Conservation (phyloP, 92 coral and sea anemone genomes). For the Paragorgia papillata region DNA sequence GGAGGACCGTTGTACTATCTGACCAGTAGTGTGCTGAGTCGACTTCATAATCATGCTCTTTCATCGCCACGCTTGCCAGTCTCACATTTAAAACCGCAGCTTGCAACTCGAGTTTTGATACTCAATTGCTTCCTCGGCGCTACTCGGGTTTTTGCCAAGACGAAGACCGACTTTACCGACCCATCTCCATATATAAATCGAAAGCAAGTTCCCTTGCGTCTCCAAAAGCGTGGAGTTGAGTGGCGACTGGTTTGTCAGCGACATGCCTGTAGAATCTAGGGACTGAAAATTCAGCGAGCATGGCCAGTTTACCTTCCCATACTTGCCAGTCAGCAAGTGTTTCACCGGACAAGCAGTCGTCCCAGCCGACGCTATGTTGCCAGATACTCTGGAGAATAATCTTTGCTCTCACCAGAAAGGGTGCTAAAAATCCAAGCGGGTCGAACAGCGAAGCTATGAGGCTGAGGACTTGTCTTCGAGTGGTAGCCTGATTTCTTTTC, state of each 20-base stretch:
- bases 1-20: conserved; percentile 47
- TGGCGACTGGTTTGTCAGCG: background rate
- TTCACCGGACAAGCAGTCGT: conserved; percentile 46
- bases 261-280: conserved; percentile 51
- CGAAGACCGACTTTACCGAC: conserved; percentile 30
- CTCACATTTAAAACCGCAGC: conserved; percentile 52
- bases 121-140: conserved; percentile 56
- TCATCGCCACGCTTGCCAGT: conserved; percentile 18
- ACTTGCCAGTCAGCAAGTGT: conserved; percentile 49
- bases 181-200: conserved; percentile 43
- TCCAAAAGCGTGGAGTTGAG: conserved; percentile 59
- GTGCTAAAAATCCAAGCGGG: conserved; percentile 62
- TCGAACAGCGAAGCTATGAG: conserved; percentile 61
- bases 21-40: conserved; percentile 42
- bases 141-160: conserved; percentile 53
- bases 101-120: conserved; percentile 57
- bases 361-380: conserved; percentile 56
- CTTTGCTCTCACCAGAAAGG: conserved; percentile 62
- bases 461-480: conserved; percentile 56
- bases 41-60: conserved; percentile 51
- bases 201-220: conserved; percentile 59
- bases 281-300: conserved; percentile 19
- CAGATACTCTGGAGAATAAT: conserved; percentile 54
- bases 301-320: conserved; percentile 52
- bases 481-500: conserved; percentile 46